phyloP scores from a whole-genome alignment of 2,797 vertebrate genomes.

The Cyprinella venusta region DNA sequence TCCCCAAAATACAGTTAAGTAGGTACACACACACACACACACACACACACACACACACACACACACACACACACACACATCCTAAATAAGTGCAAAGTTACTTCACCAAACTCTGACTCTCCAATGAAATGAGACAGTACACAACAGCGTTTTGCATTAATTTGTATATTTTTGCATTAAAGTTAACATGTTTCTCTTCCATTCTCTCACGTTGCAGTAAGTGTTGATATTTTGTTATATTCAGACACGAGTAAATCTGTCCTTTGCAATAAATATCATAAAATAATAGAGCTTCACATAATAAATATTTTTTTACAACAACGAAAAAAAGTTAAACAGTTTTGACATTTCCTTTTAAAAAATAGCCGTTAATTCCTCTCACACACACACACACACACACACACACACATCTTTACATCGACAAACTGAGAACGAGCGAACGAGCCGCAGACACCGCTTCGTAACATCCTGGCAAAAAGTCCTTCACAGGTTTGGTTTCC shows the following conservation, averaged over 20 bases:
- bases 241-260: slow-evolving; percentile 98
- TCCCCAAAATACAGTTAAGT: no score
- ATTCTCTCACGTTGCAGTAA: slow-evolving; percentile 93
- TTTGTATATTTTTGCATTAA: slow-evolving; percentile 99
- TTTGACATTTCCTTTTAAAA: slow-evolving; percentile 85
- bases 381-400: slow-evolving; percentile 93
- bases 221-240: slow-evolving; percentile 99
- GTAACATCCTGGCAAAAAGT: slow-evolving; percentile 67
- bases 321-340: slow-evolving; percentile 85
- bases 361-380: slow-evolving; percentile 95
- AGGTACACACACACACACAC: background rate
- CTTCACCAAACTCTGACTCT: background rate
- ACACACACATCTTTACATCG: slow-evolving; percentile 86
- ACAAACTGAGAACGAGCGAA: slow-evolving; percentile 73
- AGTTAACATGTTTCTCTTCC: slow-evolving; percentile 98
- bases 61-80: background rate
- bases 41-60: background rate
- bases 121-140: slow-evolving; percentile 74
- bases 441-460: slow-evolving; percentile 61
- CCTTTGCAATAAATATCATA: slow-evolving; percentile 99
- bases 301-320: slow-evolving; percentile 99
- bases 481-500: slow-evolving; percentile 81
- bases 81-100: background rate
- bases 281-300: slow-evolving; percentile 99
- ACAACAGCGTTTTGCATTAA: slow-evolving; percentile 86